Percentiles rank a stretch among this genome's conserved stretches.
Conservation (phyloP, 2,113 vertebrate genomes). For the Pyrgilauda ruficollis region DNA sequence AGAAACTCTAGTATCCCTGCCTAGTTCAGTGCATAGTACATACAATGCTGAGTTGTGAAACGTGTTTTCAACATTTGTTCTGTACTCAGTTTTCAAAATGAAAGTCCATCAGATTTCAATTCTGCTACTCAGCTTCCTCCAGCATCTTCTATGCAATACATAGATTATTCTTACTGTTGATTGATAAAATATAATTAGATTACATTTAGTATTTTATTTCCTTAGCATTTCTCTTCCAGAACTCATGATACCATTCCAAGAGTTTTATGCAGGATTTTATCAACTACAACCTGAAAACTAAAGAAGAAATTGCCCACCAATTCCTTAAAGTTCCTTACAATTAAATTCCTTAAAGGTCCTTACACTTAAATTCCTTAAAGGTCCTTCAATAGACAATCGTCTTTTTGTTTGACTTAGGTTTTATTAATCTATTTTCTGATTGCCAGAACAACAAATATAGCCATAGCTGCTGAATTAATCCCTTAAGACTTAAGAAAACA, state of each 20-base stretch:
- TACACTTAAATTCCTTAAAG: background rate
- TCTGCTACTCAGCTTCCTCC: background rate
- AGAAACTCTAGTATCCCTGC: background rate
- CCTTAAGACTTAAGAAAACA: background rate
- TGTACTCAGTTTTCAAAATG: background rate
- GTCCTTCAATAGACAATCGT: background rate
- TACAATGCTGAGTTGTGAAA: background rate
- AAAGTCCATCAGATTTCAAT: background rate
- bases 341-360: background rate
- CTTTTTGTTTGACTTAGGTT: background rate
- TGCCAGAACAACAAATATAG: background rate
- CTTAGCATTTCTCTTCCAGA: background rate
- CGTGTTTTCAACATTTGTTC: background rate
- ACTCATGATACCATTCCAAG: background rate
- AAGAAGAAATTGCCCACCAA: background rate
- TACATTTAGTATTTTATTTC: background rate
- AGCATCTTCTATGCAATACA: background rate
- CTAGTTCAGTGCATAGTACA: fast-evolving
- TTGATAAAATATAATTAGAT: background rate
- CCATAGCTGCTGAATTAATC: background rate
- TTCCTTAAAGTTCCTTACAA: background rate
- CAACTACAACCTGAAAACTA: background rate
- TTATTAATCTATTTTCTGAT: background rate
- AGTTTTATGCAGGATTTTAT: background rate
- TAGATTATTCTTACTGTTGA: background rate